phyloP scores from a whole-genome alignment of 2,797 vertebrate species.

The Lepilemur septentrionalis region DNA sequence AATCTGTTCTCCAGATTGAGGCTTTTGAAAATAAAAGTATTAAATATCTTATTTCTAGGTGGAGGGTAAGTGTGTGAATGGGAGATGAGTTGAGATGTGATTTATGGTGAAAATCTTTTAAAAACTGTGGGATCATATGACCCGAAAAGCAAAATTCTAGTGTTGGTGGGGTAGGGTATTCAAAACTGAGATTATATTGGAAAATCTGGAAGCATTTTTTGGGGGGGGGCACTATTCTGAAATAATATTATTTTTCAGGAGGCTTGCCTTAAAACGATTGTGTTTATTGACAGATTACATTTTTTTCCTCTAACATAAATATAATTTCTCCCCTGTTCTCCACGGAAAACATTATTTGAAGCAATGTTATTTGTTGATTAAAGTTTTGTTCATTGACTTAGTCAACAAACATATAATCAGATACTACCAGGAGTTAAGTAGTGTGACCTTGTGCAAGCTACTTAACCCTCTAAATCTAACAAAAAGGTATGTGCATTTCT shows the following conservation, averaged over 20 bases:
- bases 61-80: not conserved
- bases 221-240: not conserved
- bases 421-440: not conserved
- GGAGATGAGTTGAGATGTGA: not conserved
- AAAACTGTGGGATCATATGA: not conserved
- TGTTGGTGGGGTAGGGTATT: not conserved
- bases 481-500: not conserved
- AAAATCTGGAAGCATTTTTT: conserved; percentile 8
- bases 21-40: not conserved
- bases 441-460: not conserved
- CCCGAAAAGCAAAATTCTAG: not conserved
- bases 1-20: not conserved
- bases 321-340: not conserved
- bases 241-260: not conserved
- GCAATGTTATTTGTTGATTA: not conserved
- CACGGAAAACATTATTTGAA: not conserved
- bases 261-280: not conserved
- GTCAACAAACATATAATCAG: not conserved
- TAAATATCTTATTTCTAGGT: not conserved
- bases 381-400: not conserved
- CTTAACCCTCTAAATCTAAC: not conserved
- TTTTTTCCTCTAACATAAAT: not conserved
- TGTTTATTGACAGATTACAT: not conserved
- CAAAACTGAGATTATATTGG: not conserved
- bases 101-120: not conserved